Percentiles rank a stretch among this genome's conserved stretches.
Evolutionary conservation across 2,888 invertebrate genomes (phyloP).

Genomic region (Thelaira solivaga): DNA sequence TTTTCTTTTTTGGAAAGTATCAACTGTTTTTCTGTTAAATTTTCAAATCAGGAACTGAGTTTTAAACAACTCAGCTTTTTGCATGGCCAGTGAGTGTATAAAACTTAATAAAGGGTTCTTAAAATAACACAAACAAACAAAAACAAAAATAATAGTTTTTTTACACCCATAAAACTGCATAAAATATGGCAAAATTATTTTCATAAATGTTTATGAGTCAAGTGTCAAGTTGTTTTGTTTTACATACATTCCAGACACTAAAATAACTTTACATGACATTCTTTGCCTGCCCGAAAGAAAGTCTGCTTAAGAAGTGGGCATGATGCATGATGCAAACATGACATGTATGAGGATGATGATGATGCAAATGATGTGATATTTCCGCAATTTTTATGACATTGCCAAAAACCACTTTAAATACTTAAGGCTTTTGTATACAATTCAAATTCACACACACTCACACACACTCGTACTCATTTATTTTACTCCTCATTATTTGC

Average conservation of each 20-base stretch:
- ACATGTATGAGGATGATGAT: neutral
- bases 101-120: slow-evolving; percentile 45
- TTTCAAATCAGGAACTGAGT: slow-evolving; percentile 10
- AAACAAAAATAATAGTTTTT: slow-evolving; percentile 30
- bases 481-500: too few relatives aligned
- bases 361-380: slow-evolving; percentile 49
- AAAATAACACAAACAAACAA: too few relatives aligned
- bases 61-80: neutral
- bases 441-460: neutral
- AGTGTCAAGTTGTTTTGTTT: slow-evolving; percentile 47
- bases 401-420: slow-evolving; percentile 57
- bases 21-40: neutral
- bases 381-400: slow-evolving; percentile 58
- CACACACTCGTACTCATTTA: slow-evolving; percentile 4
- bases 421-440: slow-evolving; percentile 41
- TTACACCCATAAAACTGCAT: neutral
- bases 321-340: too few relatives aligned
- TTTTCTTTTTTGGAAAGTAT: too few relatives aligned
- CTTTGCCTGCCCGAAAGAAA: neutral
- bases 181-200: slow-evolving; percentile 16
- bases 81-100: neutral
- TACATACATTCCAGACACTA: slow-evolving; percentile 34
- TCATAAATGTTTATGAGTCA: slow-evolving; percentile 55
- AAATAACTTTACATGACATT: slow-evolving; percentile 14
- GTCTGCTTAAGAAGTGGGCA: neutral